Evolutionary conservation across 1,140 invertebrate genomes (phyloP).

Genomic region (Homarus americanus): DNA sequence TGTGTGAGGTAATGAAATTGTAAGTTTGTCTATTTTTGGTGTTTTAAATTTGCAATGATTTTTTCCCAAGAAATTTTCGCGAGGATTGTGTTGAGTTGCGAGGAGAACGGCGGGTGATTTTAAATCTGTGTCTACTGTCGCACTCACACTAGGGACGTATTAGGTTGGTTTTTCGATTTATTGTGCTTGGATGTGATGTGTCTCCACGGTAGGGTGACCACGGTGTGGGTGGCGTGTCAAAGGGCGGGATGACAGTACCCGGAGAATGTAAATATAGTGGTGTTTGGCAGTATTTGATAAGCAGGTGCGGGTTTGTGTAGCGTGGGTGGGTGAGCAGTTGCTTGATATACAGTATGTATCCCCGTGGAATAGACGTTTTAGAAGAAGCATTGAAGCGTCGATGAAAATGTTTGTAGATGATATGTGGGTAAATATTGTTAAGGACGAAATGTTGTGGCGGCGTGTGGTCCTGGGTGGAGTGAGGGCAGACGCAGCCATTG

Average conservation of each 20-base stretch:
- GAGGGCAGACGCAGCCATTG: slow-evolving; percentile 69
- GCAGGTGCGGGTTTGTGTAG: neutral
- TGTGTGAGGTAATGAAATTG: no score
- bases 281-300: neutral
- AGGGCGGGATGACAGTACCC: neutral
- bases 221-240: neutral
- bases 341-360: neutral
- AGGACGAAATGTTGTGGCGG: slow-evolving; percentile 39
- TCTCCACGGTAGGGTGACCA: neutral
- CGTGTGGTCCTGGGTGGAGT: slow-evolving; percentile 59
- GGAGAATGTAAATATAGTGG: neutral
- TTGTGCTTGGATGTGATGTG: no score
- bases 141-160: no score
- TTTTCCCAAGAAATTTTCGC: no score
- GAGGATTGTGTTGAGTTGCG: no score
- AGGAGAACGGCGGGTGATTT: no score
- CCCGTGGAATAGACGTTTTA: neutral
- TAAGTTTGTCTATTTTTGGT: no score
- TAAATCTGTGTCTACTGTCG: no score
- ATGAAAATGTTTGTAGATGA: neutral
- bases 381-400: neutral
- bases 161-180: no score
- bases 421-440: slow-evolving; percentile 49
- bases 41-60: no score
- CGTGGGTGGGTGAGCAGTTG: neutral